phyloP scores from a whole-genome alignment of 2,113 vertebrate genomes.

The Aleadryas rufinucha region DNA sequence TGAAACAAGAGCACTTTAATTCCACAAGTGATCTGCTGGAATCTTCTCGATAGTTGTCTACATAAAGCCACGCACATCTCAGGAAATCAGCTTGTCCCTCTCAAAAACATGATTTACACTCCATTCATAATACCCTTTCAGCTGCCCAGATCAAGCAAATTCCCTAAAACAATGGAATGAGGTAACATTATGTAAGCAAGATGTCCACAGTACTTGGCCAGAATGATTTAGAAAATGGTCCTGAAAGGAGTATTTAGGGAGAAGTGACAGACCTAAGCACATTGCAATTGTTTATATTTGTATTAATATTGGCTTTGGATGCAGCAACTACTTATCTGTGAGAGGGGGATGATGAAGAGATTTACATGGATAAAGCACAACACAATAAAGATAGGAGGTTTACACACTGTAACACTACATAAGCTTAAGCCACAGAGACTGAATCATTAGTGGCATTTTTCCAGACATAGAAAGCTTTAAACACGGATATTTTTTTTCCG shows the following conservation, averaged over 20 bases:
- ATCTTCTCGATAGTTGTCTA: neutral
- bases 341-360: neutral
- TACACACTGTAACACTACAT: neutral
- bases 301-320: neutral
- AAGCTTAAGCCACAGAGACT: neutral
- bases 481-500: neutral
- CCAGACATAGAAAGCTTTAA: neutral
- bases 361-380: conserved; percentile 14
- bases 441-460: neutral
- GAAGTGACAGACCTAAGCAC: neutral
- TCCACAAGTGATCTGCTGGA: neutral
- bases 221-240: neutral
- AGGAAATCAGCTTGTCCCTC: neutral
- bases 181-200: neutral
- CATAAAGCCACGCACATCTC: neutral
- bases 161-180: neutral
- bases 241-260: neutral
- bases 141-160: neutral
- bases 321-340: neutral
- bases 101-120: neutral
- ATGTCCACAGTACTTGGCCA: neutral
- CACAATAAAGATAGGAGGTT: neutral
- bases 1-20: neutral
- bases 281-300: neutral
- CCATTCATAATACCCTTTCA: neutral